Evolutionary conservation across 2,797 vertebrate species (phyloP), one percentile per base, ranked within the genome.

Genomic region (Chiloscyllium punctatum): DNA sequence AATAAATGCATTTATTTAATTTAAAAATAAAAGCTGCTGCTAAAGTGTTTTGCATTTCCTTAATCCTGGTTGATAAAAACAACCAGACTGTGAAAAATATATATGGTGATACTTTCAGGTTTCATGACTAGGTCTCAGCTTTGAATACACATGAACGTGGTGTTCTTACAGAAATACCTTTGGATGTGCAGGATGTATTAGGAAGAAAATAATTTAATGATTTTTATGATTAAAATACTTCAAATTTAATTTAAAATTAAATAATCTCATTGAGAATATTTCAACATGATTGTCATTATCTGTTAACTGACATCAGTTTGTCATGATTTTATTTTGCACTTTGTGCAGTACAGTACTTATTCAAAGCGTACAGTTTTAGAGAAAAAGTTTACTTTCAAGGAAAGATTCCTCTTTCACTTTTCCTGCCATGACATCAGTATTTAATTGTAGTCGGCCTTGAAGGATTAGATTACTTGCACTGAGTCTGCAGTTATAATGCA

Each of bases 381-480:
- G 42, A 37, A 71, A 91, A 71, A 71, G 66, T 71, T 37, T 71
- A 72, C 68, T 94, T 74, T 51, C 48, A 95, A 71, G 71, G 48
- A 95, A 51, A 74, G 30, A 74, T 77, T 77, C 42, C 30, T 95
- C 51, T 91, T 66, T 95, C 27, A 48, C 94, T 74, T 95, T 77
- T 77, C 94, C 71, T 95, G 48, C 27, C 42, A 74, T 77, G 94
- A 74, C 71, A 95, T 95, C 48, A 57, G 69, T 95, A 71, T 95
- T 74, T 95, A 74, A 95, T 77, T 77, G 72, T 95, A 23, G 94
- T 51, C 72, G 69, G 69, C 94, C 71, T 95, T 95, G 71, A 95
- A 77, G 94, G 62, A 77, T 95, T 95, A 95, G 94, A 95, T 95
- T 95, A 95, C 94, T 51, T 95, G 69, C 94, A 53, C 94, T n/a